Evolutionary conservation across 2,888 invertebrate species (phyloP).

Genomic region (Thymelicus sylvestris): DNA sequence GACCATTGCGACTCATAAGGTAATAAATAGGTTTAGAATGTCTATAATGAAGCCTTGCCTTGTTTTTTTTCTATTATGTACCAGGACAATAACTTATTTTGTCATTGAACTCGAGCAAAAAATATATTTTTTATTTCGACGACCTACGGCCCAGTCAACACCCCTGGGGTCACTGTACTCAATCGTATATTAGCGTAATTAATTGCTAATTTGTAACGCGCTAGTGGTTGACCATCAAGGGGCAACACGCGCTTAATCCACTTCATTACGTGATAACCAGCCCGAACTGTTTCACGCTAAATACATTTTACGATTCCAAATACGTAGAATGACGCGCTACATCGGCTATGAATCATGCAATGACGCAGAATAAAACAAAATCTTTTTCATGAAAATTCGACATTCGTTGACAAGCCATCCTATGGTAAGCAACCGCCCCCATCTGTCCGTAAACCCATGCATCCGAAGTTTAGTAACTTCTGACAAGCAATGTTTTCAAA

Average conservation of each 20-base stretch:
- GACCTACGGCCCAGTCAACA: neutral
- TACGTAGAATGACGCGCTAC: neutral
- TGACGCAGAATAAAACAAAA: neutral
- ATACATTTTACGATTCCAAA: constrained; percentile 18
- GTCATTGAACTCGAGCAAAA: too few relatives aligned
- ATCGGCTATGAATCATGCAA: neutral
- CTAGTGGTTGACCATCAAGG: constrained; percentile 61
- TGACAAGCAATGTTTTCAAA: too few relatives aligned
- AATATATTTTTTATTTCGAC: neutral
- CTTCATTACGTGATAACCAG: constrained; percentile 73
- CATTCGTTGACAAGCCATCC: too few relatives aligned
- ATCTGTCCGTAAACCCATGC: too few relatives aligned
- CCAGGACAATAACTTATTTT: too few relatives aligned
- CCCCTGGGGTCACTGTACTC: constrained; percentile 58
- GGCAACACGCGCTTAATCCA: constrained; percentile 65
- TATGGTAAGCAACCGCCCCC: too few relatives aligned
- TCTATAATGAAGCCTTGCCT: too few relatives aligned
- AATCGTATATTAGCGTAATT: constrained; percentile 65
- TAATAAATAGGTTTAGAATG: too few relatives aligned
- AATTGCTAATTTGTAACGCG: constrained; percentile 75
- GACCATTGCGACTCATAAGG: too few relatives aligned
- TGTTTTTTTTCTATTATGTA: too few relatives aligned
- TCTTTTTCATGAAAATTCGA: too few relatives aligned
- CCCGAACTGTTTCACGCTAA: constrained; percentile 52
- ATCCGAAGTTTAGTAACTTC: too few relatives aligned